Base-by-base conservation (phyloP, 2,797 vertebrate species). In the Macroramphosus scolopax region DNA sequence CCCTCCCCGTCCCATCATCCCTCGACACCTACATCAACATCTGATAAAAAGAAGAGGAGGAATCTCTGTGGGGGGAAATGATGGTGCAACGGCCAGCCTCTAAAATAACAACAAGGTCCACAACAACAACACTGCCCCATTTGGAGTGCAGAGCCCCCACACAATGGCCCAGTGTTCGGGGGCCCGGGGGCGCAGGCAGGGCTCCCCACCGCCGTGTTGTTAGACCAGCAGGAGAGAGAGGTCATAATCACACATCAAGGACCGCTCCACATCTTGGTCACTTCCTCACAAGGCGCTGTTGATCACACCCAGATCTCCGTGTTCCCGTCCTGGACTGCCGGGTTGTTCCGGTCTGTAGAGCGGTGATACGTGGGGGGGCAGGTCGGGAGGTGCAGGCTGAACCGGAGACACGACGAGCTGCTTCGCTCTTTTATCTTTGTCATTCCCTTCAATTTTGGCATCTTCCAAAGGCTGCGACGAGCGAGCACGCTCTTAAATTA, bases 141-240 rank as follows among this genome's bases (percentile, higher is more conserved):
- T 84, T 78, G 69, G 69, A 79, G 70, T 53, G 76, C 64, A 62
- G 68, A 74, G 69, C 69, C 72, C 59, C 64, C 14, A 45, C 74
- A 87, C 87, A 88, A 88, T 83, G 72, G 78, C 46, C 58, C 44
- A 86, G 85, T 88, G 83, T 88, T 85, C 63, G 17, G 66, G n/a
- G 50, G 40, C 64, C 63, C 64, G 17, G 69, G 75, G 79, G 67
- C 50, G 43, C 77, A 75, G 71, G 77, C 71, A 42, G 73, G 76
- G 80, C 76, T 77, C 67, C 70, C 72, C 18, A n/a, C 72, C 47
- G 67, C 78, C 73, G 51, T 80, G 73, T 75, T 81, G 63, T 77
- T 77, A 36, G 79, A 66, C 73, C 51, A 78, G 64, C 61, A 51
- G 29, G 31, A 73, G 52, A 78, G 65, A 62, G 70, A 54, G 81